Evolutionary conservation across 1,140 invertebrate species (phyloP), one percentile per base, ranked within the genome.

Genomic region (Drosophila aff.): DNA sequence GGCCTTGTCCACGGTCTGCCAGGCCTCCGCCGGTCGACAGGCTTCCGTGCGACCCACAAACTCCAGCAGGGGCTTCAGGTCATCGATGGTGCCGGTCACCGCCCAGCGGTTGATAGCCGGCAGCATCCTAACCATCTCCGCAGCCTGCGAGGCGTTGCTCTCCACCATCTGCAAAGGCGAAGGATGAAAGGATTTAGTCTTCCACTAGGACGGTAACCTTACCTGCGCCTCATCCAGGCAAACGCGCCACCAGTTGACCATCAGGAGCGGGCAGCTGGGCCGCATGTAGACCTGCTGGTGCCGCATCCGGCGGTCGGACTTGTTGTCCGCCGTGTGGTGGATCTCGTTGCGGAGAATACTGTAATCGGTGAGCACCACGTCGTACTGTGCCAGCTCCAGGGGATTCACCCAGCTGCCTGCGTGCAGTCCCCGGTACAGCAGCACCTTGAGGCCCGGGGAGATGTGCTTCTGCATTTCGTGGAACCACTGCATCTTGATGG

Each of bases 181-280:
- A 50, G n/a, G 26, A n/a, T 9, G 9, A 13, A 3, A 2, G 3
- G 15, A 4, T 40, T 13, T 21, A 1, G 10, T 1, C 13, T 11
- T 7, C 8, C 15, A 31, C 33, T n/a, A 15, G 0, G 7, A 1
- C 0, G 10, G 4, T 5, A 5, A 21, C 7, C 31, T 43, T n/a
- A 72, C 68, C 68, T 97, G 97, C 43, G 96, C 96, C 94, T 97
- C 97, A 93, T 97, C 97, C 15, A 97, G 93, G 90, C 96, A 96
- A 28, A 97, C 93, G 44, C 97, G 94, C 96, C 96, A 97, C 96
- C 96, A 97, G 53, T 95, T 92, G 1, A 97, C 93, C 82, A 94
- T 94, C 2, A 94, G 92, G 2, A 97, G 91, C 7, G 97, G 96
- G 33, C 95, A 94, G 7, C 94, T 94, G 11, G 94, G 93, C 1